A percentile compares a stretch with the other conserved stretches of the same genome.
phyloP scores from a whole-genome alignment of 2,113 vertebrate genomes.

The Rhodinocichla rosea region DNA sequence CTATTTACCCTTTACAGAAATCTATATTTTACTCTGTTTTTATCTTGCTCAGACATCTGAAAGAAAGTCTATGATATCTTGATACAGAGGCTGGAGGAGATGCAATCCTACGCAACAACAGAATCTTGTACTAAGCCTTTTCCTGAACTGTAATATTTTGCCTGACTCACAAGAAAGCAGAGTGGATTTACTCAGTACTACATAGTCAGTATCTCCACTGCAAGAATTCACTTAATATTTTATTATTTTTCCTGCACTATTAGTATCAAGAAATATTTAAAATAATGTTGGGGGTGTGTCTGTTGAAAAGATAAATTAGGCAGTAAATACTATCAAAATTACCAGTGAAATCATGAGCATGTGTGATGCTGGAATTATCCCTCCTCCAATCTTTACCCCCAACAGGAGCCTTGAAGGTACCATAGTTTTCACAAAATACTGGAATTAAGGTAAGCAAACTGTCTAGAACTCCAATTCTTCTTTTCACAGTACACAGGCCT shows the following conservation, averaged over 20 bases:
- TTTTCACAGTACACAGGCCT: neutral
- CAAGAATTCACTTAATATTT: neutral
- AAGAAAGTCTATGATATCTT: neutral
- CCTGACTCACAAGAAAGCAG: neutral
- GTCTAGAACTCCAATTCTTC: neutral
- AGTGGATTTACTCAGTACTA: neutral
- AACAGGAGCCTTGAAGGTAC: neutral
- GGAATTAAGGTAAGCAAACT: neutral
- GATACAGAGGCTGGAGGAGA: neutral
- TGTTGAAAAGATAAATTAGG: neutral
- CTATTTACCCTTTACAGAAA: neutral
- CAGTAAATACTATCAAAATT: neutral
- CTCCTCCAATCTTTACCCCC: neutral
- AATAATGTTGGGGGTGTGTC: neutral
- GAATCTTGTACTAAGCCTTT: neutral
- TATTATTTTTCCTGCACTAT: neutral
- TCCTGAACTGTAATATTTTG: neutral
- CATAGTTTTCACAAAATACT: neutral
- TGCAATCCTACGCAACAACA: neutral
- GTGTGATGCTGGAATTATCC: neutral
- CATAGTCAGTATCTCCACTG: neutral
- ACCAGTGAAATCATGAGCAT: rapidly evolving
- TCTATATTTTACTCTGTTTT: neutral
- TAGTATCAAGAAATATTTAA: neutral
- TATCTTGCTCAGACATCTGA: neutral